Conservation (phyloP, 1,140 invertebrate genomes). For the Monomorium pharaonis region DNA sequence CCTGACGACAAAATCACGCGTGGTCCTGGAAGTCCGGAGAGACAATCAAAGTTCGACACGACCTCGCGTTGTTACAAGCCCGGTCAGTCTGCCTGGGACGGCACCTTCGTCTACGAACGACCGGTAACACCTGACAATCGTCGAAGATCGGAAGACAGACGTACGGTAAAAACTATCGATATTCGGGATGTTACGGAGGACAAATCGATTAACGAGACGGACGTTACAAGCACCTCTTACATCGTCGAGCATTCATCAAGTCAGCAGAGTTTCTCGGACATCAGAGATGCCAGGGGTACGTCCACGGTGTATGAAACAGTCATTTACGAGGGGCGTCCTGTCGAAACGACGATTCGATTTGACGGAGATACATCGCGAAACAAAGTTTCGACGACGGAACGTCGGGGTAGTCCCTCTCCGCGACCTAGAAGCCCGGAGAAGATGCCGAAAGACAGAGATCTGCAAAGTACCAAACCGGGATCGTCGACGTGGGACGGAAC, state of each 20-base stretch:
- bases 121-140: constrained; percentile 26
- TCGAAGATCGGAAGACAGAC: not conserved
- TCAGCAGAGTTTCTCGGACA: constrained; percentile 72
- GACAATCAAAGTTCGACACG: not conserved
- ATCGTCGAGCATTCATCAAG: constrained; percentile 79
- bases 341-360: constrained; percentile 27
- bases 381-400: constrained; percentile 22
- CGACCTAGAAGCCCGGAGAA: constrained; percentile 63
- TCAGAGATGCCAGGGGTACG: constrained; percentile 53
- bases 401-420: not conserved
- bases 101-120: constrained; percentile 71
- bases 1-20: not conserved
- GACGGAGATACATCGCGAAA: not conserved
- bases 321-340: constrained; percentile 41
- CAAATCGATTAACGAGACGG: constrained; percentile 80
- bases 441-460: constrained; percentile 25
- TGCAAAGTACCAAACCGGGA: constrained; percentile 75
- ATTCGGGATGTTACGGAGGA: constrained; percentile 80
- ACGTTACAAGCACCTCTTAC: constrained; percentile 76
- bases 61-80: constrained; percentile 63
- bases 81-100: constrained; percentile 77
- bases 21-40: constrained; percentile 4
- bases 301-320: constrained; percentile 62
- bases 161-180: constrained; percentile 54
- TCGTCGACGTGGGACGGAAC: constrained; percentile 86